A percentile compares a stretch with the other conserved stretches of the same genome.
Evolutionary conservation across 2,113 vertebrate species (phyloP).

Genomic region (Nothocercus julius): DNA sequence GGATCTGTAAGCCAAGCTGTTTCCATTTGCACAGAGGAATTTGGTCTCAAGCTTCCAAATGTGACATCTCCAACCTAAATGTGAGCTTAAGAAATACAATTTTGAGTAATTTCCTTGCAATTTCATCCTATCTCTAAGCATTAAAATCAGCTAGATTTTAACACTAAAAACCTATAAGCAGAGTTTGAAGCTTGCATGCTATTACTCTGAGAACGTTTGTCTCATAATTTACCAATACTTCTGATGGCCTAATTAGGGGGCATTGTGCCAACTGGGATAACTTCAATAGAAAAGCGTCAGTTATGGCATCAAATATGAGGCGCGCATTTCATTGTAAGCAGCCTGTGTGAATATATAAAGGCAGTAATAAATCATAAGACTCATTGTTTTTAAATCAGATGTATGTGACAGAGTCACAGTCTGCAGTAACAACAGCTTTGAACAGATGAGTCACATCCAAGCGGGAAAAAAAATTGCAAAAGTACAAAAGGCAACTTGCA

Average conservation of each 20-base stretch:
- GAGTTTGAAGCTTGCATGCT: not conserved
- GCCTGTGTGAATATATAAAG: not conserved
- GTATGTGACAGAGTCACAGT: not conserved
- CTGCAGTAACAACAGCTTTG: not conserved
- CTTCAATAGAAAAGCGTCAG: not conserved
- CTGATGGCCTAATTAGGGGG: not conserved
- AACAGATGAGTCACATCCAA: constrained; percentile 9
- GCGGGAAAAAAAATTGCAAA: not conserved
- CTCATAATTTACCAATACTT: not conserved
- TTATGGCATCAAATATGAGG: not conserved
- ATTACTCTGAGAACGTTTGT: not conserved
- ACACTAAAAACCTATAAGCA: not conserved
- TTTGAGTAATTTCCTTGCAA: not conserved
- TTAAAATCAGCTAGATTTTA: not conserved
- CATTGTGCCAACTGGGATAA: not conserved
- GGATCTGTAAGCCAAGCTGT: not conserved
- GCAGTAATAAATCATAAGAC: not conserved
- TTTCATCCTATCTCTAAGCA: not conserved
- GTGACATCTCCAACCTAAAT: not conserved
- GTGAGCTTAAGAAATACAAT: not conserved
- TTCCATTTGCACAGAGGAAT: not conserved
- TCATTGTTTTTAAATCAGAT: not conserved
- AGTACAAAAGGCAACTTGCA: not conserved
- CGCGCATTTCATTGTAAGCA: not conserved
- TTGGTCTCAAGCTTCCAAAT: not conserved